A percentile compares a stretch with the other conserved stretches of the same genome.
Evolutionary conservation across 1,140 invertebrate species (phyloP).

Genomic region (Drosophila auraria): DNA sequence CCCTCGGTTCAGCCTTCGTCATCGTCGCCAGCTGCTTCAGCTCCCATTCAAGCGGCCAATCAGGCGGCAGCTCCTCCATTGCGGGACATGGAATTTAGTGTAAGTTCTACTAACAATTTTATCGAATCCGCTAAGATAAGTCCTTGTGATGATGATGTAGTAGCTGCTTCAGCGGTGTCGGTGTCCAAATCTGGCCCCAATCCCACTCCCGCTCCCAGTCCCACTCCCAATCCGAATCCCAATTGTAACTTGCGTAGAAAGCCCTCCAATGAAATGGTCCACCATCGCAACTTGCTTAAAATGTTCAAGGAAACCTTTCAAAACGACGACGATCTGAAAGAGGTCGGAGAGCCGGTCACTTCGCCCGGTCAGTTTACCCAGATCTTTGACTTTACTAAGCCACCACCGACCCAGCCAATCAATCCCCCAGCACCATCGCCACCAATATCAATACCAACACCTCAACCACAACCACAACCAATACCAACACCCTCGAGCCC

Average conservation of each 20-base stretch:
- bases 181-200: slow-evolving; percentile 55
- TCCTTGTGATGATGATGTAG: slow-evolving; percentile 68
- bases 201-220: slow-evolving; percentile 23
- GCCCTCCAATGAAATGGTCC: slow-evolving; percentile 83
- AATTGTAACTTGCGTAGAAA: slow-evolving; percentile 82
- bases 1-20: slow-evolving; percentile 13
- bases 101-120: slow-evolving; percentile 85
- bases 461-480: slow-evolving; percentile 13
- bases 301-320: slow-evolving; percentile 84
- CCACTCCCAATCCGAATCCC: slow-evolving; percentile 1
- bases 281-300: slow-evolving; percentile 77
- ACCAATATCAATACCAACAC: slow-evolving; percentile 9
- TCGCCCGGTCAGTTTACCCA: slow-evolving; percentile 57
- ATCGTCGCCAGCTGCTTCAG: slow-evolving; percentile 21
- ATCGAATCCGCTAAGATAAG: slow-evolving; percentile 66
- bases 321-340: slow-evolving; percentile 74
- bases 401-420: not conserved
- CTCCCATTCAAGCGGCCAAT: slow-evolving; percentile 41
- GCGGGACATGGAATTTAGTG: slow-evolving; percentile 84
- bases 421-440: slow-evolving; percentile 18
- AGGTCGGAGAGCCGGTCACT: slow-evolving; percentile 38
- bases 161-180: slow-evolving; percentile 73
- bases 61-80: slow-evolving; percentile 51
- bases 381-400: slow-evolving; percentile 71
- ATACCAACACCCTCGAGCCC: slow-evolving; percentile 23